Base-by-base conservation (phyloP, 1,140 invertebrate genomes). In the Myzus persicae region DNA sequence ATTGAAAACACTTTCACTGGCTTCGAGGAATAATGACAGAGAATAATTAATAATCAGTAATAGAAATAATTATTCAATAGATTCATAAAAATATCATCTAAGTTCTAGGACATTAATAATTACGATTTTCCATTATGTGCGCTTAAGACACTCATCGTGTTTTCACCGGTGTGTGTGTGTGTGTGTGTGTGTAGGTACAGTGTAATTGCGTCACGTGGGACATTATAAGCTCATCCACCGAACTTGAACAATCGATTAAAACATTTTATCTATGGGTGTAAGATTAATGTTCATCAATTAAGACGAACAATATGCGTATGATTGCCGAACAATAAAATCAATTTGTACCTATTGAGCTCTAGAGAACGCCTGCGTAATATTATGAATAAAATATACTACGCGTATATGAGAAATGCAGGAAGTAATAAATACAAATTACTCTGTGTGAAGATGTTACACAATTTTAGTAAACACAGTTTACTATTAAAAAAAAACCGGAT, bases 1-100 rank as follows among this genome's bases (percentile, higher is more conserved):
- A 54, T 90, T 90, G 42, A 38, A 90, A 38, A 90, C 31, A 90
- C 88, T 90, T 90, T 90, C 88, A 54, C 88, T 54, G 36, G 36
- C 22, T 18, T 40, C 48, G 18, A 20, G 22, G 20, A 48, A 88
- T 88, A 51, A 88, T 51, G 44, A 36, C 48, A 8, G 11, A 51
- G 20, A 54, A 90, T 40, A 88, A 87, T 46, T 51, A 89, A 48
- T 48, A 89, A 89, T 46, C 42, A n/a, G 7, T 48, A 42, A 51
- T 14, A 31, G 38, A 26, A 31, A 88, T 22, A 88, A 90, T 26
- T 90, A 40, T 90, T 40, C 36, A 40, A 87, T 88, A 48, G 88
- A 40, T 38, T n/a, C 85, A 26, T 36, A 18, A 90, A 26, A 90
- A 54, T 24, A 38, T 38, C 36, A 38, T 51, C 48, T 11, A 54